Conservation (phyloP, 2,113 vertebrate species). For the Labeo catla region DNA sequence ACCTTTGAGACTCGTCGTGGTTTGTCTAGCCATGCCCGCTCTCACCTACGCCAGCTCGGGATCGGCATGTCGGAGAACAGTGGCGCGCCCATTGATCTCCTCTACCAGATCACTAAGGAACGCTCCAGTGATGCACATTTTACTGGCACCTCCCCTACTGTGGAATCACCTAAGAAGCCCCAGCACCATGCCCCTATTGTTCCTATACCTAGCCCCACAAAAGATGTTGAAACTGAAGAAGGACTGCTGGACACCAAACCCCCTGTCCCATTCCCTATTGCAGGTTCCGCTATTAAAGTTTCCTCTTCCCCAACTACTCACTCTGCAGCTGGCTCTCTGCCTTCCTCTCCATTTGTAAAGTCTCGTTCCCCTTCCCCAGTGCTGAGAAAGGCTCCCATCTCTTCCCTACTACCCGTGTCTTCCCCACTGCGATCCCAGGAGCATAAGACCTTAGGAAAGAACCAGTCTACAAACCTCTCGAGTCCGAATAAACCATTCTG, state of each 20-base stretch:
- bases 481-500: slow-evolving; percentile 75
- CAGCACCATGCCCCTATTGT: slow-evolving; percentile 19
- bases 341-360: slow-evolving; percentile 72
- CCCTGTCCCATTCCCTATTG: slow-evolving; percentile 63
- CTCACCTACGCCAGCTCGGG: slow-evolving; percentile 89
- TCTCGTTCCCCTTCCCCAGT: slow-evolving; percentile 76
- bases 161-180: slow-evolving; percentile 58
- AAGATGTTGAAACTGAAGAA: slow-evolving; percentile 72
- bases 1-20: slow-evolving; percentile 89
- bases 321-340: slow-evolving; percentile 75
- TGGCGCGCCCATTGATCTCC: slow-evolving; percentile 86
- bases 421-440: slow-evolving; percentile 83
- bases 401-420: slow-evolving; percentile 80
- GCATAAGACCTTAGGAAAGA: slow-evolving; percentile 76
- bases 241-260: slow-evolving; percentile 61
- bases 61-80: slow-evolving; percentile 86
- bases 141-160: slow-evolving; percentile 44
- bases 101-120: slow-evolving; percentile 87
- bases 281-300: slow-evolving; percentile 65
- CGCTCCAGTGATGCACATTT: slow-evolving; percentile 59
- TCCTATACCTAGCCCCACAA: slow-evolving; percentile 47
- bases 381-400: slow-evolving; percentile 86
- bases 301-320: slow-evolving; percentile 61
- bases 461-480: slow-evolving; percentile 62
- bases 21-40: slow-evolving; percentile 90